Evolutionary conservation across 2,113 vertebrate genomes (phyloP).

Genomic region (Callipepla squamata): DNA sequence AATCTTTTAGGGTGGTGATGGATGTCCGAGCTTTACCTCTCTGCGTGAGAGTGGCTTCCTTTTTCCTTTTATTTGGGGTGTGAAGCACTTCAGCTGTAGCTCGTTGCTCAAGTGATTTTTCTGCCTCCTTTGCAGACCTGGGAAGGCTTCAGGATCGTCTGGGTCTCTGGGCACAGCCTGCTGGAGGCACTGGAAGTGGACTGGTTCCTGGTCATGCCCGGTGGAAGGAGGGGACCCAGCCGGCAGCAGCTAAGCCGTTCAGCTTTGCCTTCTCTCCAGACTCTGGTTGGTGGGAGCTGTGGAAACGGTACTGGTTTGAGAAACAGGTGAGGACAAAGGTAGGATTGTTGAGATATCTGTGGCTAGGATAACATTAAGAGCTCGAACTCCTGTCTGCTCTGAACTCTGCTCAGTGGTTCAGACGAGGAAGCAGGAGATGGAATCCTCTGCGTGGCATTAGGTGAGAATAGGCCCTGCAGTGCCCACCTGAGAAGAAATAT

Average conservation of each 20-base stretch:
- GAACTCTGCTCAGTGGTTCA: accelerated
- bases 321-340: slow-evolving; percentile 84
- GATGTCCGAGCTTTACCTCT: not conserved
- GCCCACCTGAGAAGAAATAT: not conserved
- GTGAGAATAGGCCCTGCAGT: not conserved
- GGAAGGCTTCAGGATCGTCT: slow-evolving; percentile 62
- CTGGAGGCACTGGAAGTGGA: slow-evolving; percentile 76
- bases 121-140: slow-evolving; percentile 72
- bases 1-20: not conserved
- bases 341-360: not conserved
- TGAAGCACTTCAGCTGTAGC: not conserved
- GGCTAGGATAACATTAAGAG: not conserved
- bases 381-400: not conserved
- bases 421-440: not conserved
- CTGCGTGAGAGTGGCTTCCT: not conserved
- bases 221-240: slow-evolving; percentile 98
- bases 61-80: not conserved
- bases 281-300: slow-evolving; percentile 91
- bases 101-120: not conserved
- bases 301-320: slow-evolving; percentile 92
- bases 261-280: slow-evolving; percentile 96
- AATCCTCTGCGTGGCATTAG: not conserved
- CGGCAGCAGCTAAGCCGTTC: slow-evolving; percentile 99
- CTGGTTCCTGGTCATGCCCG: slow-evolving; percentile 91
- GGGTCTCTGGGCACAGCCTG: slow-evolving; percentile 70